Evolutionary conservation across 2,888 invertebrate species (phyloP), one percentile per base, ranked within the genome.

Genomic region (Aleiodes alternator): DNA sequence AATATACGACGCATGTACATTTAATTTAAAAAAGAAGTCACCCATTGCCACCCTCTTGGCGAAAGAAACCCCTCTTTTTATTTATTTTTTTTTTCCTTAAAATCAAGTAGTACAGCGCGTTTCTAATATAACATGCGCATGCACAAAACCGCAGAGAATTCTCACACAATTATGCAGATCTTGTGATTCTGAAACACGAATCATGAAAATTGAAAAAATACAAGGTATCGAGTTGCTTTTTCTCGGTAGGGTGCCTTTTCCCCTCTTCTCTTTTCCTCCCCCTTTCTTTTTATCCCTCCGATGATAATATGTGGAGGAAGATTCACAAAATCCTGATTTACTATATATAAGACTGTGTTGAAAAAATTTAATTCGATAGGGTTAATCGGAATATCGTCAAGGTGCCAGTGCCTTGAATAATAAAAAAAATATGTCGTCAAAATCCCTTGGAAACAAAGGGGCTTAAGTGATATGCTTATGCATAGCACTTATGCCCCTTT

Each of bases 1-100:
- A 75, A 69, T 75, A 75, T 70, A 64, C 43, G 55, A 72, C 50
- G 53, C 64, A 53, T 70, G 55, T 69, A 69, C 53, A 61, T 64
- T 74, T 74, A 69, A 74, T 70, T 70, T 59, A 4, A 74, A 69
- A 23, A 53, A 31, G 6, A 50, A 56, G 8, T 12, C n/a, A 7
- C 38, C 38, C 38, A 38, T 38, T 8, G 38, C 38, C 38, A 38
- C 38, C 38, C 38, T 38, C 38, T 38, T 8, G 6, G 5, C 43
- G 34, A 34, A 34, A 43, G 43, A 9, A 43, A 43, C 8, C 43
- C 51, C 55, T 23, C 23, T 23, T 23, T 23, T 23, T 23, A 1
- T 23, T 34, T 29, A n/a, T n/a, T 34, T 31, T 14, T 70, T 56
- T 14, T 38, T 14, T 38, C 14, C 16, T 23, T 23, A 1, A 23